Conservation (phyloP, 1,140 invertebrate species). For the Nilaparvata lugens region DNA sequence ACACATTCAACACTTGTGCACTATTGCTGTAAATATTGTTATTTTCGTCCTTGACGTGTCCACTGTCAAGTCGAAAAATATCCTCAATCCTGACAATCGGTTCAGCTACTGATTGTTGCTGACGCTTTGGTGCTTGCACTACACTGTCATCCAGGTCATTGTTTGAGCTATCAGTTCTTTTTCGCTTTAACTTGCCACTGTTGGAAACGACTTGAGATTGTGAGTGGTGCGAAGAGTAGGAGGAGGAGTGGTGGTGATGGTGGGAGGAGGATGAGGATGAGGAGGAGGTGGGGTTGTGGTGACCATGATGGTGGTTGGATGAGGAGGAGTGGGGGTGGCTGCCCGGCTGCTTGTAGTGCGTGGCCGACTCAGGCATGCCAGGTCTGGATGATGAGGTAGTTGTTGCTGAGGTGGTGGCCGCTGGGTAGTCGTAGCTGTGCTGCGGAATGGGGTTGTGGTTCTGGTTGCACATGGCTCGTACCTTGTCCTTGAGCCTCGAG, state of each 20-base stretch:
- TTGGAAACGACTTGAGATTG: constrained; percentile 1
- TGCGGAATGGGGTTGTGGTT: constrained; percentile 30
- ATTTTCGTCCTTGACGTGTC: constrained; percentile 17
- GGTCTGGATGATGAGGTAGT: constrained; percentile 12
- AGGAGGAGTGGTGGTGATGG: neutral
- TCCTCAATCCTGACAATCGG: constrained; percentile 33
- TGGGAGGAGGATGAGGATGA: neutral
- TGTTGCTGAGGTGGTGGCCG: constrained; percentile 17
- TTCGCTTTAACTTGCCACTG: constrained; percentile 25
- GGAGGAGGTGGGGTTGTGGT: neutral
- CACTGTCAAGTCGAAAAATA: constrained; percentile 26
- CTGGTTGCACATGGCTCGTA: constrained; percentile 56
- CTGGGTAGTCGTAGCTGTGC: constrained; percentile 11
- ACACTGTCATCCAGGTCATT: constrained; percentile 38
- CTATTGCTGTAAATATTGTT: constrained; percentile 24
- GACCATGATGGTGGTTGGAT: neutral
- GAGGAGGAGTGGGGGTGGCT: neutral
- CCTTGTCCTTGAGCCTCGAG: constrained; percentile 77
- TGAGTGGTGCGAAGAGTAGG: neutral
- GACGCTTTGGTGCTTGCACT: constrained; percentile 34
- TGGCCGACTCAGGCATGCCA: constrained; percentile 14
- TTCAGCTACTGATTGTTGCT: constrained; percentile 35
- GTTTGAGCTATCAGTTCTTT: constrained; percentile 30
- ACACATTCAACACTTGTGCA: constrained; percentile 12
- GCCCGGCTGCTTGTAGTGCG: neutral